Conservation (phyloP, 2,888 invertebrate species). For the Digitonthophagus gazella region DNA sequence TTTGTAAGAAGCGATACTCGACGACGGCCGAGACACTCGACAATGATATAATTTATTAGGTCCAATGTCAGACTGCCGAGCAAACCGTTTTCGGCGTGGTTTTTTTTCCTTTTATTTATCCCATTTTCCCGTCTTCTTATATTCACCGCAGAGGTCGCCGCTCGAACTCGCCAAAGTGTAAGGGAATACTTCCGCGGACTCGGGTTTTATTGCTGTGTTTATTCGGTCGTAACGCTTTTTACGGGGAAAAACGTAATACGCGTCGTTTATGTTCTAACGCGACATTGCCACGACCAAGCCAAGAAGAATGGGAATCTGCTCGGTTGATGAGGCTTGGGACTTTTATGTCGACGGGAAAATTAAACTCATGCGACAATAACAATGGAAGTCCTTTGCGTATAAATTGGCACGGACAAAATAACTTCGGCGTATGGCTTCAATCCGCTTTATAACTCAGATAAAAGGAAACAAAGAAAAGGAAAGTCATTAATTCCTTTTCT, state of each 20-base stretch:
- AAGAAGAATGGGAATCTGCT: not conserved
- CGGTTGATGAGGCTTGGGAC: not conserved
- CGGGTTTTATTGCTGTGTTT: not conserved
- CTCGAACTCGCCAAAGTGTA: not conserved
- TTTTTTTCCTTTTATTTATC: not conserved
- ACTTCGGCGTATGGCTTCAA: too few relatives aligned
- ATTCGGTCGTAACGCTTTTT: not conserved
- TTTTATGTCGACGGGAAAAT: not conserved
- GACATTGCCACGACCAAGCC: not conserved
- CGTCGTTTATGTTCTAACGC: not conserved
- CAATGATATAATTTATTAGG: not conserved
- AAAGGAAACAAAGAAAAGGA: too few relatives aligned
- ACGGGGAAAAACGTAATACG: not conserved
- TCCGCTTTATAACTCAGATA: too few relatives aligned
- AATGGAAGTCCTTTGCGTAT: too few relatives aligned
- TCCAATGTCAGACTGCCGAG: not conserved
- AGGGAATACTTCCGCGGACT: too few relatives aligned
- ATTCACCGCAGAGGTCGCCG: not conserved
- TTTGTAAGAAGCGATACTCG: not conserved
- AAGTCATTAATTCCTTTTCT: too few relatives aligned
- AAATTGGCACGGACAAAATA: too few relatives aligned
- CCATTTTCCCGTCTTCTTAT: not conserved
- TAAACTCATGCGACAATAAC: not conserved
- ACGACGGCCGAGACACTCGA: not conserved
- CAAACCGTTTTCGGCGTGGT: not conserved